A percentile compares a stretch with the other conserved stretches of the same genome.
Conservation (phyloP, 2,797 vertebrate species). For the Erpetoichthys calabaricus region DNA sequence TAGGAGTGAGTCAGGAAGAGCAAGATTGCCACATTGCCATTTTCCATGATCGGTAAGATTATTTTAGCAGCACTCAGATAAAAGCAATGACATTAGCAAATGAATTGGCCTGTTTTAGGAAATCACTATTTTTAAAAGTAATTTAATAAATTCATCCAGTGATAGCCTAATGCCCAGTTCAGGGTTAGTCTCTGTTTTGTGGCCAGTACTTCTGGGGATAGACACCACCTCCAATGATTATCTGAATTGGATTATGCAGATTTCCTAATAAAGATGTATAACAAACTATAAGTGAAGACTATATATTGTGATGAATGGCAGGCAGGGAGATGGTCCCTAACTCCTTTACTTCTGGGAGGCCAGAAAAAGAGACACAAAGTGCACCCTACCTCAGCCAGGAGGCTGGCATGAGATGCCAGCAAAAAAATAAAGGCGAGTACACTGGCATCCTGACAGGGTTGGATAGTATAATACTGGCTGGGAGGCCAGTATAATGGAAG, state of each 20-base stretch:
- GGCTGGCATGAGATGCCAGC: no score
- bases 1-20: slow-evolving; percentile 39
- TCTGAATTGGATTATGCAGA: not conserved
- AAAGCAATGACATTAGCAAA: not conserved
- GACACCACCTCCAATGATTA: no score
- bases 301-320: not conserved
- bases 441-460: no score
- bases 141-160: not conserved
- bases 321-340: not conserved
- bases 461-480: no score
- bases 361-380: no score
- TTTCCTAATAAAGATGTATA: not conserved
- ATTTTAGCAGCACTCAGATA: not conserved
- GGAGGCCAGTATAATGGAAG: no score
- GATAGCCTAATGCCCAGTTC: no score
- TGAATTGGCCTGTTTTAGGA: not conserved
- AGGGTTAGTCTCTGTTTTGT: no score
- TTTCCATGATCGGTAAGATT: slow-evolving; percentile 44
- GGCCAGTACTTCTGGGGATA: no score
- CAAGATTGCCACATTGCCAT: slow-evolving; percentile 66
- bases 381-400: no score
- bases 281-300: not conserved
- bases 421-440: no score
- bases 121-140: not conserved
- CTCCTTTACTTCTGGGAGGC: no score